Conservation (phyloP, 2,888 invertebrate species). For the Drosophila austrosaltans region DNA sequence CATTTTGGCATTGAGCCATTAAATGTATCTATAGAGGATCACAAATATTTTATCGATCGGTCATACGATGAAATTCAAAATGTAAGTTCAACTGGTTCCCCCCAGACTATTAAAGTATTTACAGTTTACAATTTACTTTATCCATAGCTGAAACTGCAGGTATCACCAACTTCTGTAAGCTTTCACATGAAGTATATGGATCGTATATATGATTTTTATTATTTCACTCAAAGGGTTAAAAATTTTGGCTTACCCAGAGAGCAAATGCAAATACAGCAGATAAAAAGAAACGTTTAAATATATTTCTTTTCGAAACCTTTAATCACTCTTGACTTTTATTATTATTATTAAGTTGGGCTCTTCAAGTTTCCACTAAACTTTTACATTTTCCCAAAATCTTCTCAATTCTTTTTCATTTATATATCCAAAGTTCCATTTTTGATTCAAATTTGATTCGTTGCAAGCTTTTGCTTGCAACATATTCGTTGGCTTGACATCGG, state of each 20-base stretch:
- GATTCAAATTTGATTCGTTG: slow-evolving; percentile 80
- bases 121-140: neutral
- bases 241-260: slow-evolving; percentile 43
- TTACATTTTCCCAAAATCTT: slow-evolving; percentile 58
- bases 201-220: slow-evolving; percentile 40
- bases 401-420: slow-evolving; percentile 67
- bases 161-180: slow-evolving; percentile 43
- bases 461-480: slow-evolving; percentile 86
- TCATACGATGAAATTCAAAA: slow-evolving; percentile 47
- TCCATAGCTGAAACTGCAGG: slow-evolving; percentile 37
- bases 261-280: neutral
- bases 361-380: neutral
- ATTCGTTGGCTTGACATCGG: slow-evolving; percentile 84
- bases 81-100: slow-evolving; percentile 43
- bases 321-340: neutral
- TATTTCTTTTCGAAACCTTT: too few species aligned
- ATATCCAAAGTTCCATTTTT: slow-evolving; percentile 80
- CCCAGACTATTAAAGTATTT: neutral
- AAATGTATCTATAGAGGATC: slow-evolving; percentile 37
- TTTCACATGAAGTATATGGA: slow-evolving; percentile 28
- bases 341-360: too few species aligned
- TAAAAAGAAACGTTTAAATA: neutral
- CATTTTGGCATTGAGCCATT: slow-evolving; percentile 30
- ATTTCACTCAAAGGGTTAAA: slow-evolving; percentile 40
- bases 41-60: slow-evolving; percentile 43